phyloP scores from a whole-genome alignment of 2,888 invertebrate genomes.

The Agonopterix heracliana region DNA sequence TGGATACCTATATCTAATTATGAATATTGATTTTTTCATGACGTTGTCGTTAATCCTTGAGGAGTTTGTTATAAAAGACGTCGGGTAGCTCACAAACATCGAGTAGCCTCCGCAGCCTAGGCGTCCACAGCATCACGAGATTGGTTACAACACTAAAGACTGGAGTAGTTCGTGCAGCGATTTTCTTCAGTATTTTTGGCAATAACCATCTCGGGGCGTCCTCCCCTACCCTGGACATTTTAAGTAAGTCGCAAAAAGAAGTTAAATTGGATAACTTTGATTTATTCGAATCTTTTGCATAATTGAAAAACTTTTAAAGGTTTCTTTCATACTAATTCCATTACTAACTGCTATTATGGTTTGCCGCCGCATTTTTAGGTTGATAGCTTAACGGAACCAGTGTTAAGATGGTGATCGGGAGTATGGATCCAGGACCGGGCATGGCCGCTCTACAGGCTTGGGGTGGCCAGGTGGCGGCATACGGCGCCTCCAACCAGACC shows the following conservation, averaged over 20 bases:
- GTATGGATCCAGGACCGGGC: constrained; percentile 64
- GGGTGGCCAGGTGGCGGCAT: constrained; percentile 65
- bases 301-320: neutral
- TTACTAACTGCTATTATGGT: neutral
- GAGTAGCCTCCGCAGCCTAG: constrained; percentile 69
- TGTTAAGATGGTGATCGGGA: constrained; percentile 54
- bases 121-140: constrained; percentile 54
- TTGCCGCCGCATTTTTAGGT: neutral
- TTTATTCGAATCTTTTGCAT: neutral
- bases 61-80: constrained; percentile 55
- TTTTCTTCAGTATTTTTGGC: constrained; percentile 75
- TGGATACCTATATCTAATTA: constrained; percentile 66
- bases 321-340: neutral
- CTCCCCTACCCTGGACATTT: constrained; percentile 33
- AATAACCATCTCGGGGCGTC: constrained; percentile 60
- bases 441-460: constrained; percentile 65
- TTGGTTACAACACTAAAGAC: constrained; percentile 65
- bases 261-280: neutral
- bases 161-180: constrained; percentile 75
- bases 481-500: constrained; percentile 81
- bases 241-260: constrained; percentile 32
- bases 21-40: constrained; percentile 64
- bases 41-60: constrained; percentile 51
- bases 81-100: constrained; percentile 15
- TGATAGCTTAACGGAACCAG: constrained; percentile 10